Base-by-base conservation (phyloP, 2,113 vertebrate species). In the Aegotheles bennettii region DNA sequence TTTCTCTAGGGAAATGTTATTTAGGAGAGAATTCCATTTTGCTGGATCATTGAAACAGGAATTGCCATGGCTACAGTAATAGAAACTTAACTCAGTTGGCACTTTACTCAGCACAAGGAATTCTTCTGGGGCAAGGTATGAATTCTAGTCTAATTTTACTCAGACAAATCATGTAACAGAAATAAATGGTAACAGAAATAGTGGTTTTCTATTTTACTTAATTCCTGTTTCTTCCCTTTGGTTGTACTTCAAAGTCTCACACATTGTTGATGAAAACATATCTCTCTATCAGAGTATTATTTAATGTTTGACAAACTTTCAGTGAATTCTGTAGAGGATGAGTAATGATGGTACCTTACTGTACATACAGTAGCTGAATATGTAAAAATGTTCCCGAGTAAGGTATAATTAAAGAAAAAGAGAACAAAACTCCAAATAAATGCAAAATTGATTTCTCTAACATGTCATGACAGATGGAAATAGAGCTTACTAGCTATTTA, bases 61-160 rank as follows among this genome's bases (percentile, higher is more conserved):
- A 97, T 92, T 94, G 78, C 64, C 71, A 95, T 89, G 78, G 59
- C 56, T 95, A 95, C 81, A 51, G 51, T 80, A 61, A 91, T 17
- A 89, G 80, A 87, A 93, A 87, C 42, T 75, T 76, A 93, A 88
- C 79, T 84, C 73, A 79, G 42, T 1, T 23, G 59, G 60, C 50
- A 80, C 65, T 88, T 88, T 29, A 70, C 84, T 84, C 84, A 68
- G 45, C 19, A 87, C n/a, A 79, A 79, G 57, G 50, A 89, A 76
- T 51, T 68, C 81, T 89, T 93, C 73, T 93, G 71, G 54, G 91
- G 38, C 26, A 90, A 78, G 16, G 13, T 80, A 64, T 69, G 40
- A 89, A 59, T 82, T 91, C 60, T 53, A 82, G 51, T 48, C 31
- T 57, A 82, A 19, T 85, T 93, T 87, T 84, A 68, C 36, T 89